Conservation (phyloP, 1,140 invertebrate species). For the Drosophila parabipectinata region DNA sequence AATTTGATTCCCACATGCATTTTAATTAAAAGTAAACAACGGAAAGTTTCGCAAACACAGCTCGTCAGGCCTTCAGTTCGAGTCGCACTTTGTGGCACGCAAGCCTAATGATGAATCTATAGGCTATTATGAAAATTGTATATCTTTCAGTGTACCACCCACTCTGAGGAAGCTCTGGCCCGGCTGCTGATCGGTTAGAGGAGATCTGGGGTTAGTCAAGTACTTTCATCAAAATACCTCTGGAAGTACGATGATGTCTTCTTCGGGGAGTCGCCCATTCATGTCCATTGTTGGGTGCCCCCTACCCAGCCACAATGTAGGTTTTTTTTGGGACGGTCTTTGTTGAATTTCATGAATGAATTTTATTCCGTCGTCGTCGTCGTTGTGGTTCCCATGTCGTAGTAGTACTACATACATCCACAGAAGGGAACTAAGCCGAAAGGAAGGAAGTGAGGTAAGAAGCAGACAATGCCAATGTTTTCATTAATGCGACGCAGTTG, state of each 20-base stretch:
- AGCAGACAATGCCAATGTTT: conserved; percentile 80
- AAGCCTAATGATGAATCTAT: conserved; percentile 10
- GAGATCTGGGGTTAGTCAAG: no score
- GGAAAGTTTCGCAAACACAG: conserved; percentile 53
- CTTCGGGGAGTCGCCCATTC: conserved; percentile 20
- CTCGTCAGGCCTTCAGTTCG: conserved; percentile 40
- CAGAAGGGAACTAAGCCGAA: conserved; percentile 37
- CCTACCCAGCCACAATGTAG: conserved; percentile 1
- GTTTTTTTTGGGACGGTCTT: conserved; percentile 33
- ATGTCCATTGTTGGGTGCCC: conserved; percentile 44
- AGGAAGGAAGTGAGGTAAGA: conserved; percentile 77
- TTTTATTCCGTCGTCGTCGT: conserved; percentile 1
- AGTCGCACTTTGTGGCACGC: conserved; percentile 42
- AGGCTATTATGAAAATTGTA: conserved; percentile 14
- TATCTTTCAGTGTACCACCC: conserved; percentile 24
- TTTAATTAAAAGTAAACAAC: conserved; percentile 81
- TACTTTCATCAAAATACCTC: conserved; percentile 9
- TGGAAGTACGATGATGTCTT: conserved; percentile 24
- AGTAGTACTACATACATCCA: conserved; percentile 33
- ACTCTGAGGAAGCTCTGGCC: conserved; percentile 3
- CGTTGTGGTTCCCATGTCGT: conserved; percentile 16
- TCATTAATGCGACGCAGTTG: conserved; percentile 79
- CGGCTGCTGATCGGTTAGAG: no score
- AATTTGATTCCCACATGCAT: conserved; percentile 80
- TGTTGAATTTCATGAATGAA: conserved; percentile 3